Conservation (phyloP, 2,113 vertebrate species). For the Oreochromis niloticus region DNA sequence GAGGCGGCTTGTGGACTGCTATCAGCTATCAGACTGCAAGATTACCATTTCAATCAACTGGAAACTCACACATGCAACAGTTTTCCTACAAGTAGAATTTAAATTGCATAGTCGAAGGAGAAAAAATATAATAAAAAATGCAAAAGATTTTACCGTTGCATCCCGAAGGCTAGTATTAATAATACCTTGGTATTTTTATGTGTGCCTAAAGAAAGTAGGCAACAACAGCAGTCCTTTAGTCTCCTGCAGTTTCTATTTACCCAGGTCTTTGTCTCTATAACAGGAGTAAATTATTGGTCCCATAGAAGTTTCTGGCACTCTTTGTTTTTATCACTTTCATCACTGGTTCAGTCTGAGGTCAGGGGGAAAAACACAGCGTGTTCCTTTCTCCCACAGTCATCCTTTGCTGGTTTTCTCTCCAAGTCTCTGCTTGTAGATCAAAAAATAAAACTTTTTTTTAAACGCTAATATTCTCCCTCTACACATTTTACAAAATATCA, state of each 20-base stretch:
- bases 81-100: background rate
- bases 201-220: background rate
- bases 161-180: background rate
- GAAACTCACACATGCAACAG: background rate
- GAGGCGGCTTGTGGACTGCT: background rate
- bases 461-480: background rate
- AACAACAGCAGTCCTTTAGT: background rate
- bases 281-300: background rate
- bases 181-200: background rate
- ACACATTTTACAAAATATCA: background rate
- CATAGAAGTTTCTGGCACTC: background rate
- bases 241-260: background rate
- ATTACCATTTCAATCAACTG: background rate
- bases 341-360: slow-evolving; percentile 39
- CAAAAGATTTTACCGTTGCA: background rate
- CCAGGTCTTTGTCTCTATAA: background rate
- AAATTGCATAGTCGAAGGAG: background rate
- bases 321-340: background rate
- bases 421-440: background rate
- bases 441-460: background rate
- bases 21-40: background rate
- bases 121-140: background rate
- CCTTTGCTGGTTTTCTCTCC: background rate
- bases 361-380: background rate
- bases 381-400: slow-evolving; percentile 33